Conservation (phyloP, 2,113 vertebrate species). For the Tetrax tetrax region DNA sequence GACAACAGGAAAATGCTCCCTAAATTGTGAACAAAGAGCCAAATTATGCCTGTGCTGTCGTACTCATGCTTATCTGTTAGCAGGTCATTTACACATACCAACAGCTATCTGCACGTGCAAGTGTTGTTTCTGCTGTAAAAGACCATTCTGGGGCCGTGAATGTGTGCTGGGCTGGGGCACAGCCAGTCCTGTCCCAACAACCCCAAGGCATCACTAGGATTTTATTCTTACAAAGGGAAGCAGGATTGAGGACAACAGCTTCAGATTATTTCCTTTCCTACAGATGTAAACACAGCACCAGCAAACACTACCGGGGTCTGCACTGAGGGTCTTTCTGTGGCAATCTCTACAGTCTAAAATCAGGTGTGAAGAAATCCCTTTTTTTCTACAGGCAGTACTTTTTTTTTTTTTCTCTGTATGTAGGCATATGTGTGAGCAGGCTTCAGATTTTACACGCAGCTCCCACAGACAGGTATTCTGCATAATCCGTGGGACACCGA, state of each 20-base stretch:
- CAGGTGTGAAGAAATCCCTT: background rate
- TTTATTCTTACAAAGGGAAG: background rate
- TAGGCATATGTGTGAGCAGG: background rate
- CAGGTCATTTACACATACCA: background rate
- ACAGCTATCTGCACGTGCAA: background rate
- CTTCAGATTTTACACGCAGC: background rate
- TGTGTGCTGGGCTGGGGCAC: background rate
- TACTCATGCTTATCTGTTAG: background rate
- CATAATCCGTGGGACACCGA: conserved; percentile 24
- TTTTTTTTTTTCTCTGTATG: background rate
- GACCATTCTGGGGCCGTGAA: background rate
- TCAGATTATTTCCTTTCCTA: background rate
- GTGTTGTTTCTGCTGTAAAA: background rate
- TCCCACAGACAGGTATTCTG: conserved; percentile 15
- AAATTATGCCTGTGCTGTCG: background rate
- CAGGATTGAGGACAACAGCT: background rate
- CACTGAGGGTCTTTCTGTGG: background rate
- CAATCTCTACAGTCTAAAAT: background rate
- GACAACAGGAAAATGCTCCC: background rate
- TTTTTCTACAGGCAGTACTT: background rate
- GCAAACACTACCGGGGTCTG: background rate
- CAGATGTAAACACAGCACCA: background rate
- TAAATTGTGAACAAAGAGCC: background rate
- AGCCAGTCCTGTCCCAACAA: background rate
- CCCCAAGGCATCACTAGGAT: background rate